Conservation (phyloP, 2,888 invertebrate species). For the Ornithoptera priamus region DNA sequence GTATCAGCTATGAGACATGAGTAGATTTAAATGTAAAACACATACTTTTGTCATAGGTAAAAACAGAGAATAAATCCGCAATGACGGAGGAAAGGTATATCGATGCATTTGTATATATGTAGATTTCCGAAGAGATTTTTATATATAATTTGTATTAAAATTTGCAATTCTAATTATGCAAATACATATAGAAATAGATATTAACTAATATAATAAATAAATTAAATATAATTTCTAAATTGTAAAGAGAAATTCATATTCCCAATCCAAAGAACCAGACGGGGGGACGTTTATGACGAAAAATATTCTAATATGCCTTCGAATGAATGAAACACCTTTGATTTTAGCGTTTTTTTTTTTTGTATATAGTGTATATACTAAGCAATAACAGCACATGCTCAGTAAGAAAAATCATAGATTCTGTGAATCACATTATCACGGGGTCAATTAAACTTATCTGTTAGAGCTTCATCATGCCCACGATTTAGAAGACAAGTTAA, state of each 20-base stretch:
- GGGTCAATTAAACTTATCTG: no score
- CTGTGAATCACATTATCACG: no score
- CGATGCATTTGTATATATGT: not conserved
- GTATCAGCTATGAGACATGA: not conserved
- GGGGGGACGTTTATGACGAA: not conserved
- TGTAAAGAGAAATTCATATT: not conserved
- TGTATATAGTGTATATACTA: no score
- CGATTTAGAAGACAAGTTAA: no score
- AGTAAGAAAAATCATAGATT: no score
- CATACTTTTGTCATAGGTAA: not conserved
- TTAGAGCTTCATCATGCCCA: no score
- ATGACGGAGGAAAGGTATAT: not conserved
- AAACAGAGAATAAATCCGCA: not conserved
- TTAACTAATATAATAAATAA: not conserved
- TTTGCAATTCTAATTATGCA: no score
- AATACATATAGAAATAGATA: no score
- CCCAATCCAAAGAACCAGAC: not conserved
- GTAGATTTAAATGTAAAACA: constrained; percentile 9
- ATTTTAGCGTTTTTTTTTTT: no score
- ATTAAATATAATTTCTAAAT: not conserved
- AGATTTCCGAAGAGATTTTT: not conserved
- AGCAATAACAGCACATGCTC: no score
- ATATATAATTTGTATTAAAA: no score
- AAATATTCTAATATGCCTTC: not conserved
- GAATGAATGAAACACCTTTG: no score